These are phyloP conservation scores for Poecilobothrus nobilitatus DNA, from an alignment of 2,888 invertebrate genomes.

Conservation along the genomic window DNA sequence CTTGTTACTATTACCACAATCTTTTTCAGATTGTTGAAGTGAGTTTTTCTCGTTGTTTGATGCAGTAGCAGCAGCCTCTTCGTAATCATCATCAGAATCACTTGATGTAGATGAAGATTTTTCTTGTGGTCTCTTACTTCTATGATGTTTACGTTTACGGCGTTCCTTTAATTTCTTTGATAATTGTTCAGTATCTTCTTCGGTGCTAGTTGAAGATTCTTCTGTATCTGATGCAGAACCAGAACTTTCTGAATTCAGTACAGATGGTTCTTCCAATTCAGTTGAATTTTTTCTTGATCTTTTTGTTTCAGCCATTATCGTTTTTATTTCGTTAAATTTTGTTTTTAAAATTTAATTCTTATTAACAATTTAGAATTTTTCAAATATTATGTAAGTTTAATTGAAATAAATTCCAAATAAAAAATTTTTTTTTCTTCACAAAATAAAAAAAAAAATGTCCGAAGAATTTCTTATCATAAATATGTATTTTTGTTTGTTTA, in stretches of 20 bases:
- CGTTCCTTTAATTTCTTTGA: background rate
- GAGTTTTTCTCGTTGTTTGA: background rate
- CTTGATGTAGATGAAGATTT: background rate
- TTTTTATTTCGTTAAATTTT: background rate
- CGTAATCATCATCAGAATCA: background rate
- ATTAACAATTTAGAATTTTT: too few relatives aligned
- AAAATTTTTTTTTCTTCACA: too few relatives aligned
- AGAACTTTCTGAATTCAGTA: background rate
- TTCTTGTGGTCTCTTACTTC: slow-evolving; percentile 3
- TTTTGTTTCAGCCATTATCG: background rate
- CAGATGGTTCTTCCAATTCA: slow-evolving; percentile 1
- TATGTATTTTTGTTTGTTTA: background rate
- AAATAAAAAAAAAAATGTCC: too few relatives aligned
- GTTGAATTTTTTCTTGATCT: background rate
- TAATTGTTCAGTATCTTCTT: background rate
- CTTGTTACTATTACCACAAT: background rate
- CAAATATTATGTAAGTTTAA: too few relatives aligned
- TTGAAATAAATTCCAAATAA: too few relatives aligned
- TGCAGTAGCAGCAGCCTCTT: background rate
- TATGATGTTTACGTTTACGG: background rate
- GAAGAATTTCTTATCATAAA: background rate
- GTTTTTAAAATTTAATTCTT: background rate
- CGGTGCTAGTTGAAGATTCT: background rate
- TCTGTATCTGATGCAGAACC: background rate
- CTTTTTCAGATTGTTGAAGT: background rate